phyloP scores from a whole-genome alignment of 2,888 invertebrate species.

The Macaria liturata region DNA sequence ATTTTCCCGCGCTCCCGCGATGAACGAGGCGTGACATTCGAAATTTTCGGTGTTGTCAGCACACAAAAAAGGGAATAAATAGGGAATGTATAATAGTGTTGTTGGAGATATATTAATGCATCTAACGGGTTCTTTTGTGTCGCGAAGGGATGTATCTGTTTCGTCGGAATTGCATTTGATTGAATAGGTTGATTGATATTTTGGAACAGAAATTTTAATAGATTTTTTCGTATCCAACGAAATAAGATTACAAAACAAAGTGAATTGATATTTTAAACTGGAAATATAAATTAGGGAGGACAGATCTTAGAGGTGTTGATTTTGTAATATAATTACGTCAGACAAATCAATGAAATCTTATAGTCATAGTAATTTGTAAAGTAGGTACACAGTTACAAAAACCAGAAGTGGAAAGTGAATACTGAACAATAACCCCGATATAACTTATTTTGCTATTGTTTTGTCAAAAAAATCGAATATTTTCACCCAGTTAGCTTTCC shows the following conservation, averaged over 20 bases:
- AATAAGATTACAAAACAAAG: too few species aligned
- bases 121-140: constrained; percentile 75
- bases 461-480: too few species aligned
- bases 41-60: constrained; percentile 71
- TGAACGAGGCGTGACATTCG: constrained; percentile 81
- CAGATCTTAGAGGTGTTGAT: too few species aligned
- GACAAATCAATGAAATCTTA: too few species aligned
- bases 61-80: constrained; percentile 58
- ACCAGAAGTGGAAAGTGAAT: too few species aligned
- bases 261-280: too few species aligned
- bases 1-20: constrained; percentile 70
- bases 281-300: too few species aligned
- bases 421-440: too few species aligned
- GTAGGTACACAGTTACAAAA: too few species aligned
- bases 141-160: constrained; percentile 59
- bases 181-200: constrained; percentile 26
- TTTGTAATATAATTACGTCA: too few species aligned
- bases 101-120: constrained; percentile 75
- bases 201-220: constrained; percentile 19
- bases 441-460: too few species aligned
- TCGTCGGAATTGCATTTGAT: constrained; percentile 47
- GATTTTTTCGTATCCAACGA: constrained; percentile 3
- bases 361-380: too few species aligned
- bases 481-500: not conserved
- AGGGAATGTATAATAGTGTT: constrained; percentile 60